Evolutionary conservation across 1,140 invertebrate genomes (phyloP).

Genomic region (Hormaphis cornu): DNA sequence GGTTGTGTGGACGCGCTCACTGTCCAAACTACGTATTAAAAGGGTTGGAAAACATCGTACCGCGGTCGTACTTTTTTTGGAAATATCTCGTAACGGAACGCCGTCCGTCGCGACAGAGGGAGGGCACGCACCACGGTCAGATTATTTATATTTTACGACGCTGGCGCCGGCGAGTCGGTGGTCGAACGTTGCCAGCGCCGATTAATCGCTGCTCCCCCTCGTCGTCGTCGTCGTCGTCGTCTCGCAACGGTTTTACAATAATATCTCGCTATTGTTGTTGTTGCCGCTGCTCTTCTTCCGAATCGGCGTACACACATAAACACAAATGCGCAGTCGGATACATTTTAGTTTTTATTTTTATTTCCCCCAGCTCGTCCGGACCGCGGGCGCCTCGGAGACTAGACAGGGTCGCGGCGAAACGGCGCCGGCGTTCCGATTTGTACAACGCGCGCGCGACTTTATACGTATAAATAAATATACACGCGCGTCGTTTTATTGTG

Average conservation of each 20-base stretch:
- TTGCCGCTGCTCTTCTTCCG: background rate
- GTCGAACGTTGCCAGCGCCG: constrained; percentile 15
- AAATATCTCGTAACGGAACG: no score
- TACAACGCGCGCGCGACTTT: background rate
- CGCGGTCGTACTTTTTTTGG: no score
- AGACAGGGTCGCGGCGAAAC: constrained; percentile 1
- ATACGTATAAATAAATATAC: no score
- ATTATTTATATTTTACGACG: no score
- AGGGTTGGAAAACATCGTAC: no score
- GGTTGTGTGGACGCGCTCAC: no score
- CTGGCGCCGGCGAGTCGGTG: constrained; percentile 20
- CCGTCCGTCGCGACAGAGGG: no score
- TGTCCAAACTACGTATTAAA: no score
- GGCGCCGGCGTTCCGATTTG: background rate
- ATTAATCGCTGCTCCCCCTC: background rate
- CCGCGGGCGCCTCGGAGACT: constrained; percentile 11
- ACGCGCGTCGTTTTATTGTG: no score
- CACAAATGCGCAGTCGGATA: background rate
- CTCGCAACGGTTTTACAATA: no score
- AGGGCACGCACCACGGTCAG: no score
- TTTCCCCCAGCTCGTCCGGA: background rate
- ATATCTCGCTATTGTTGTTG: constrained; percentile 15
- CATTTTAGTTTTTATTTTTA: constrained; percentile 18
- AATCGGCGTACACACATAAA: background rate
- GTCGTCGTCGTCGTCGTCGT: background rate